Base-by-base conservation (phyloP, 2,888 invertebrate species). In the Ramazzottius varieornatus region DNA sequence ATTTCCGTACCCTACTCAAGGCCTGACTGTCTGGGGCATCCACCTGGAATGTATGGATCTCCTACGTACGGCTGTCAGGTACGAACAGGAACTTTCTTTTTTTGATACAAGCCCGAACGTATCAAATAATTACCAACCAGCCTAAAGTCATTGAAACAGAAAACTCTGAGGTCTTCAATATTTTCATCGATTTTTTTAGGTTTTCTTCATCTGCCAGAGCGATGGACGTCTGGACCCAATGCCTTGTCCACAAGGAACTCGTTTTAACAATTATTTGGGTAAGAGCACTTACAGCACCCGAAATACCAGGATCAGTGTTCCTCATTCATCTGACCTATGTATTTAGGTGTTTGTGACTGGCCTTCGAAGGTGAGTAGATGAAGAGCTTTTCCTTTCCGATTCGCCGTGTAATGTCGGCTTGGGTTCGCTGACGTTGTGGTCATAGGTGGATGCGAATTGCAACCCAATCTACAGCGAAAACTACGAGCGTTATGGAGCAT, bases 371-470 rank as follows among this genome's bases (percentile, higher is more conserved):
- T 54, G 4, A 13, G 54, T 13, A 4, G 54, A 29, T 29, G 8
- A 40, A 40, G 40, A 40, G 29, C 54, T 54, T 54, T n/a, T n/a
- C n/a, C n/a, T n/a, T n/a, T n/a, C n/a, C n/a, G n/a, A n/a, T n/a
- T n/a, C n/a, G n/a, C n/a, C n/a, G n/a, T n/a, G n/a, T n/a, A n/a
- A n/a, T n/a, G n/a, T n/a, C n/a, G n/a, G n/a, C n/a, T n/a, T n/a
- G n/a, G n/a, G n/a, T n/a, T n/a, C n/a, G n/a, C n/a, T n/a, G n/a
- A n/a, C n/a, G n/a, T n/a, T n/a, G n/a, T n/a, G n/a, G 29, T 54
- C 24, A 16, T 54, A 54, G 54, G 54, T 54, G 54, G 54, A 54
- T 54, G 54, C 54, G 4, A 54, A 54, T 29, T 54, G 54, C 29
- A 54, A 54, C 24, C 54, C 54, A 29, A 16, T 54, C 13, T 54